These are phyloP conservation scores for Camponotus pennsylvanicus DNA, from an alignment of 1,140 invertebrate species.

Conservation along the genomic window DNA sequence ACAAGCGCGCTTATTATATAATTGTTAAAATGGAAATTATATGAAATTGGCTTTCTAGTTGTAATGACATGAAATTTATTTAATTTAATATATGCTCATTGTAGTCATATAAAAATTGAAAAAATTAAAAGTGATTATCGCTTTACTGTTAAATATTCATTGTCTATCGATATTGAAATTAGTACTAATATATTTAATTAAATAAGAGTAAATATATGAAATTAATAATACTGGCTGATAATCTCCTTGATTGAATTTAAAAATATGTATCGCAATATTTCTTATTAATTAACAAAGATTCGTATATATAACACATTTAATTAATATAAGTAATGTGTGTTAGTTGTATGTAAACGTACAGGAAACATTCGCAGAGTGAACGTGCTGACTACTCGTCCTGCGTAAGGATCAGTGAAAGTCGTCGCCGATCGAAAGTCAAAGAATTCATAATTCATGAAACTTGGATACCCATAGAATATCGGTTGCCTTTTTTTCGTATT, in stretches of 20 bases:
- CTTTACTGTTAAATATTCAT: background rate
- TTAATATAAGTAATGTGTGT: background rate
- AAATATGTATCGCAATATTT: background rate
- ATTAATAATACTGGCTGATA: conserved; percentile 2
- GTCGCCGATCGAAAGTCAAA: conserved; percentile 48
- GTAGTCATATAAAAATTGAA: background rate
- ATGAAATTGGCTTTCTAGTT: conserved; percentile 42
- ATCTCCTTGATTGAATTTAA: background rate
- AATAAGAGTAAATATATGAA: background rate
- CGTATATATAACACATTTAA: background rate
- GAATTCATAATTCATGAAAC: conserved; percentile 61
- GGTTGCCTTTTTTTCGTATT: conserved; percentile 14
- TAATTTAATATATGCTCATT: background rate
- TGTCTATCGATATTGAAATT: background rate
- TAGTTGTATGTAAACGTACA: background rate
- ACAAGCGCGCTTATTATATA: conserved; percentile 25
- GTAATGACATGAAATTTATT: background rate
- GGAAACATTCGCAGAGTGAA: conserved; percentile 23
- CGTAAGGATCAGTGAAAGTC: conserved; percentile 63
- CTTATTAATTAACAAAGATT: background rate
- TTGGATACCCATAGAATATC: conserved; percentile 41
- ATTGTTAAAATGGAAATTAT: conserved; percentile 46
- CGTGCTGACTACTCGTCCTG: conserved; percentile 39
- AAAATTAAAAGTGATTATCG: conserved; percentile 16
- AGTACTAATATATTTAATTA: background rate